These are phyloP conservation scores for Polydesmus complanatus DNA, from an alignment of 2,888 invertebrate genomes.

Conservation along the genomic window DNA sequence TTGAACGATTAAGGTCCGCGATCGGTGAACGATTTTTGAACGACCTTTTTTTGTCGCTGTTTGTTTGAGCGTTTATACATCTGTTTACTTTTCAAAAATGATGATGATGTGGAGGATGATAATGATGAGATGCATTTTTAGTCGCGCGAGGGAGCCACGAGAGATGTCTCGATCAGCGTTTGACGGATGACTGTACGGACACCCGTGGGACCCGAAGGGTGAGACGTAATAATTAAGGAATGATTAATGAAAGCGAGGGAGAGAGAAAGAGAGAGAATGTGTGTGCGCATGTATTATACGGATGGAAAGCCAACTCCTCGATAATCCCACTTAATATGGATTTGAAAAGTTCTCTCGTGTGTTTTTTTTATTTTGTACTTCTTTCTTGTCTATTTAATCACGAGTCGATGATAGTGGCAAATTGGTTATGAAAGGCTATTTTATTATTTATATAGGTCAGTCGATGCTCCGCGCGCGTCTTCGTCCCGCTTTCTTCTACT, in stretches of 20 bases:
- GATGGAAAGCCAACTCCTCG: neutral
- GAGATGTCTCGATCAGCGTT: neutral
- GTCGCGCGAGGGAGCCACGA: neutral
- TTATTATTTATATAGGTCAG: neutral
- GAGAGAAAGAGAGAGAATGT: too few species aligned
- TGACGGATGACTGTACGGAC: neutral
- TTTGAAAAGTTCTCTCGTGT: constrained; percentile 14
- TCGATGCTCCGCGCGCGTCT: too few species aligned
- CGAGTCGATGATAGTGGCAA: constrained; percentile 13
- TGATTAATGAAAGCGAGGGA: constrained; percentile 11
- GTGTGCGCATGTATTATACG: too few species aligned
- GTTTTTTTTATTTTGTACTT: too few species aligned
- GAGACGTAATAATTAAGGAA: neutral
- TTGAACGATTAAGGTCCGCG: too few species aligned
- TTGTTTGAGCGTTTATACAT: neutral
- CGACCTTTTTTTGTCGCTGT: too few species aligned
- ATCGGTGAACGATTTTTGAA: too few species aligned
- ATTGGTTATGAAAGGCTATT: constrained; percentile 7
- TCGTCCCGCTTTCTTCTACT: neutral
- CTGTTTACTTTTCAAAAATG: neutral
- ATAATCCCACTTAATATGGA: constrained; percentile 14
- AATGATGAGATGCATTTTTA: neutral
- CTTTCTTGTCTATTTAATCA: constrained; percentile 13
- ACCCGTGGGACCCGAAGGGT: neutral
- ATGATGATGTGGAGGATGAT: neutral